A percentile compares a stretch with the other conserved stretches of the same genome.
Evolutionary conservation across 1,140 invertebrate species (phyloP).

Genomic region (Zaprionus lachaisei): DNA sequence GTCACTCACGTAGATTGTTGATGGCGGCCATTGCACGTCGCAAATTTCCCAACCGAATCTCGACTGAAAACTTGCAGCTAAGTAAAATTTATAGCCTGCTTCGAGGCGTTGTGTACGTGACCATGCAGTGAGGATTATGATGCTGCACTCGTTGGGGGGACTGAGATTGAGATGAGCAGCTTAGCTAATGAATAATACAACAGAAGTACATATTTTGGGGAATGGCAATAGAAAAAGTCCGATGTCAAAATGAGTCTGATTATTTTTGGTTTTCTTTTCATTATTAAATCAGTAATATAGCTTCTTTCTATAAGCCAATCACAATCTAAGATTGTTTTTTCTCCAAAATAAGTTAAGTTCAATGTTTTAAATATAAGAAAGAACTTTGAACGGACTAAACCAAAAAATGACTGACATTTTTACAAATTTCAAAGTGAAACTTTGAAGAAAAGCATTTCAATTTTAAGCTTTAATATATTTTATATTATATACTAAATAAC

Average conservation of each 20-base stretch:
- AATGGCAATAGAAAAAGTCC: not conserved
- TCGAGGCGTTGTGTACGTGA: constrained; percentile 58
- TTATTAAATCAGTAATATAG: too few relatives aligned
- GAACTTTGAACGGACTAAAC: not conserved
- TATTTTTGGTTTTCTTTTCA: not conserved
- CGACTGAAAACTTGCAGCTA: constrained; percentile 76
- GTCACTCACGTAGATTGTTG: constrained; percentile 64
- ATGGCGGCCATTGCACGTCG: constrained; percentile 71
- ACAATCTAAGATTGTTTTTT: too few relatives aligned
- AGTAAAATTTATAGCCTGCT: constrained; percentile 67
- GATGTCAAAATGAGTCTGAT: not conserved
- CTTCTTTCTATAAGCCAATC: too few relatives aligned
- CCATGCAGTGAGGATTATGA: constrained; percentile 61
- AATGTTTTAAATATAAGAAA: not conserved
- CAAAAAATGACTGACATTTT: not conserved
- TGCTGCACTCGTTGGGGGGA: not conserved
- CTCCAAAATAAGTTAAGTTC: not conserved
- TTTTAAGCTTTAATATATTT: too few relatives aligned
- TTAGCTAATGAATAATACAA: not conserved
- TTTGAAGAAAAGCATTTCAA: too few relatives aligned
- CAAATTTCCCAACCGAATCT: constrained; percentile 59
- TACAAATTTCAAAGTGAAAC: too few relatives aligned
- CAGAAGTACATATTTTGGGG: not conserved
- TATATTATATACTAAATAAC: too few relatives aligned
- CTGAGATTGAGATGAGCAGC: constrained; percentile 27